Conservation (phyloP, 2,888 invertebrate species). For the Stenodema calcarata region DNA sequence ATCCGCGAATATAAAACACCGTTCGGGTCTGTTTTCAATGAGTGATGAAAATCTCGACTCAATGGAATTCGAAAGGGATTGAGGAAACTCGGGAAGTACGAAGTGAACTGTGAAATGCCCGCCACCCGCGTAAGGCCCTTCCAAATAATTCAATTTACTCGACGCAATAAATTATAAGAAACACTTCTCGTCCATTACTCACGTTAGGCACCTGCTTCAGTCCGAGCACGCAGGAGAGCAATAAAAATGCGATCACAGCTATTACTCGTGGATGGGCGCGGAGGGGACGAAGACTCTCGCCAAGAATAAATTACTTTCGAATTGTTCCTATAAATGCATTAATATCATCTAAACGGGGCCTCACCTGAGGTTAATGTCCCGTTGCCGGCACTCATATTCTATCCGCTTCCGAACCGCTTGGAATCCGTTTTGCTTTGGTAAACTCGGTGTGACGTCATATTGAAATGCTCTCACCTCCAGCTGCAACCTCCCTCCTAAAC, state of each 20-base stretch:
- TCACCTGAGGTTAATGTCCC: not conserved
- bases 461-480: not conserved
- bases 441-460: not conserved
- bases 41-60: not conserved
- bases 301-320: not conserved
- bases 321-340: not conserved
- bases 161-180: not conserved
- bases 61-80: not conserved
- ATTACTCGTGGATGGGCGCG: not conserved
- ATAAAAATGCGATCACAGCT: constrained; percentile 2
- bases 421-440: not conserved
- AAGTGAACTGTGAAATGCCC: not conserved
- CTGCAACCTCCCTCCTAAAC: not conserved
- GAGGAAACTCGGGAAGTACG: not conserved
- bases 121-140: not conserved
- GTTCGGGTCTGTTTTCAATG: too few species aligned
- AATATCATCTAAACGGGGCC: not conserved
- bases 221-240: not conserved
- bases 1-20: too few species aligned
- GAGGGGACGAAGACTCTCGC: not conserved
- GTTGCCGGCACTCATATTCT: not conserved
- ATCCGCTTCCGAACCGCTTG: not conserved
- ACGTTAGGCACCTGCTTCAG: not conserved
- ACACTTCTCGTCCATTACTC: not conserved
- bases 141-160: not conserved